A percentile compares a stretch with the other conserved stretches of the same genome.
phyloP scores from a whole-genome alignment of 2,888 invertebrate species.

The Myathropa florea region DNA sequence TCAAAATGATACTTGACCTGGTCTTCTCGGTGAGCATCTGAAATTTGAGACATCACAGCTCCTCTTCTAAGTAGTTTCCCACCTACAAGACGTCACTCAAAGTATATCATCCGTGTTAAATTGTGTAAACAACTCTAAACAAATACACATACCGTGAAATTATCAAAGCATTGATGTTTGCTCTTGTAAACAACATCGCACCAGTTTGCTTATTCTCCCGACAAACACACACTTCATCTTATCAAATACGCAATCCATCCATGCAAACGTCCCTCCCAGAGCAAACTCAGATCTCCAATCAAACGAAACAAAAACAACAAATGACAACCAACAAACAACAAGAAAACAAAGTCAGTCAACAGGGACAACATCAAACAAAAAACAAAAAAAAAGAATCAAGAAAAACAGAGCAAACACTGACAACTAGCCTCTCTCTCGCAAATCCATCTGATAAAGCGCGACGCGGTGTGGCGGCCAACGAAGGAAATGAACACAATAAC shows the following conservation, averaged over 20 bases:
- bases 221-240: slow-evolving; percentile 40
- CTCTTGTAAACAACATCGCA: slow-evolving; percentile 19
- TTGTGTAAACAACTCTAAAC: background rate
- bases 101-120: background rate
- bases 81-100: background rate
- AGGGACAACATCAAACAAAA: slow-evolving; percentile 6
- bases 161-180: background rate
- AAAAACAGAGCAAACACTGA: slow-evolving; percentile 20
- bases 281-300: slow-evolving; percentile 9
- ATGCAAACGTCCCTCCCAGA: background rate
- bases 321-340: slow-evolving; percentile 22
- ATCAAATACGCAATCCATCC: slow-evolving; percentile 30
- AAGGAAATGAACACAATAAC: slow-evolving; percentile 6
- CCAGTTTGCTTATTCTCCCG: slow-evolving; percentile 17
- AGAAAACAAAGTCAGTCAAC: slow-evolving; percentile 22
- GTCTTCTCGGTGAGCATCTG: background rate
- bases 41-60: background rate
- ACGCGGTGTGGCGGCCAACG: background rate
- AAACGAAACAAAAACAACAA: slow-evolving; percentile 9
- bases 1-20: background rate
- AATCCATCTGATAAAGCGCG: slow-evolving; percentile 25
- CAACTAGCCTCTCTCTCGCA: slow-evolving; percentile 23
- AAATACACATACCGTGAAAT: background rate
- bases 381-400: background rate
- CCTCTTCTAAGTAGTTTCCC: background rate